Percentiles rank a stretch among this genome's conserved stretches.
These are phyloP conservation scores for Drosophila dives DNA, from an alignment of 2,888 invertebrate species.

Conservation along the genomic window DNA sequence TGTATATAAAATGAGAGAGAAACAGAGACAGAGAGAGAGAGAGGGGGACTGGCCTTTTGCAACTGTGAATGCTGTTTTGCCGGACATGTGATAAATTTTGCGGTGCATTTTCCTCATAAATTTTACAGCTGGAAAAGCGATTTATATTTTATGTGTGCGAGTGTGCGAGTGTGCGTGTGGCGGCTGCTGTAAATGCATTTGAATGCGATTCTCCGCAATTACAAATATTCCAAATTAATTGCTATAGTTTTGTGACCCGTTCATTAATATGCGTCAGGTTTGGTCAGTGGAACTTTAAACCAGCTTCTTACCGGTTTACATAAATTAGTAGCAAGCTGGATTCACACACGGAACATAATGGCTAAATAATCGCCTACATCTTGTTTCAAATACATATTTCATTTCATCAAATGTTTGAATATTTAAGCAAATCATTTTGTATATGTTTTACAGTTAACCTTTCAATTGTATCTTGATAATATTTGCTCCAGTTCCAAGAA, in stretches of 20 bases:
- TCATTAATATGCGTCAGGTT: slow-evolving; percentile 54
- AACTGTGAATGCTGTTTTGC: slow-evolving; percentile 33
- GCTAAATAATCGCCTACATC: not conserved
- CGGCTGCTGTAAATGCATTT: slow-evolving; percentile 27
- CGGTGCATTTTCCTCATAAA: slow-evolving; percentile 69
- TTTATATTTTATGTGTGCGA: slow-evolving; percentile 55
- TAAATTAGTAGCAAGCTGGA: not conserved
- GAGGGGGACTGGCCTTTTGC: slow-evolving; percentile 14
- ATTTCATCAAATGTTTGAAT: slow-evolving; percentile 1
- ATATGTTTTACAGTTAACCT: no score
- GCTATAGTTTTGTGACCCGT: slow-evolving; percentile 53
- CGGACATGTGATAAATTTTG: slow-evolving; percentile 74
- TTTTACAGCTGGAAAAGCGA: slow-evolving; percentile 53
- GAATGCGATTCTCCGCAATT: slow-evolving; percentile 45
- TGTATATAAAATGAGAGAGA: not conserved
- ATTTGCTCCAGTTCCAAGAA: slow-evolving; percentile 1
- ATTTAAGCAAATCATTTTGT: not conserved
- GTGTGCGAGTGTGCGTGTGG: slow-evolving; percentile 11
- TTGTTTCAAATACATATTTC: slow-evolving; percentile 1
- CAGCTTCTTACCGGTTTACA: not conserved
- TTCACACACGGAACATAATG: not conserved
- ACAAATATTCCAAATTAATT: slow-evolving; percentile 59
- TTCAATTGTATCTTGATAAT: not conserved
- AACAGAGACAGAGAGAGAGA: not conserved
- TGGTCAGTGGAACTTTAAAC: slow-evolving; percentile 5